Percentiles rank a stretch among this genome's conserved stretches.
Conservation (phyloP, 2,888 invertebrate genomes). For the Portevinia maculata region DNA sequence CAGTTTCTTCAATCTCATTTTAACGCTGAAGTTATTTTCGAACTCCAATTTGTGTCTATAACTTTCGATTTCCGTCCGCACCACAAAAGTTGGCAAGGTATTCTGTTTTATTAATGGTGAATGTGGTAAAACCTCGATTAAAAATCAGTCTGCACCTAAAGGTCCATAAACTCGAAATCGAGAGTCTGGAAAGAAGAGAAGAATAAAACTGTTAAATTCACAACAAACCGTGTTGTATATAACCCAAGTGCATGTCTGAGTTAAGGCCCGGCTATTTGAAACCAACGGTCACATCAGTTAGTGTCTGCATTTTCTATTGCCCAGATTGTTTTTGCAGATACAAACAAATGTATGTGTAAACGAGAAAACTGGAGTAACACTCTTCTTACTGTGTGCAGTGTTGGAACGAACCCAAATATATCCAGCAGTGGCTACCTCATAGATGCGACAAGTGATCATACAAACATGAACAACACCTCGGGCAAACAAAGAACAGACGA, state of each 20-base stretch:
- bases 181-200: constrained; percentile 31
- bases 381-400: constrained; percentile 17
- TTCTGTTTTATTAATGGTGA: constrained; percentile 2
- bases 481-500: background rate
- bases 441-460: constrained; percentile 12
- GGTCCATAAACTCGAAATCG: constrained; percentile 40
- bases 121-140: constrained; percentile 20
- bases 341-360: background rate
- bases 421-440: background rate
- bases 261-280: constrained; percentile 22
- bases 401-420: background rate
- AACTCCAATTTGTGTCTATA: constrained; percentile 9
- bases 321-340: background rate
- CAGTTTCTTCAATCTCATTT: too few relatives aligned
- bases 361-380: constrained; percentile 46
- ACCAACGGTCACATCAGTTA: constrained; percentile 35
- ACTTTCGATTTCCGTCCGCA: constrained; percentile 45
- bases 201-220: constrained; percentile 19
- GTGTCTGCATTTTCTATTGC: constrained; percentile 32
- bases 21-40: too few relatives aligned
- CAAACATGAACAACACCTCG: background rate
- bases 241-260: constrained; percentile 9
- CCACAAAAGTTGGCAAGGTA: constrained; percentile 11
- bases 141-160: constrained; percentile 28
- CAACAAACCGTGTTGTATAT: constrained; percentile 17